Conservation (phyloP, 2,113 vertebrate genomes). For the Syrrhaptes paradoxus region DNA sequence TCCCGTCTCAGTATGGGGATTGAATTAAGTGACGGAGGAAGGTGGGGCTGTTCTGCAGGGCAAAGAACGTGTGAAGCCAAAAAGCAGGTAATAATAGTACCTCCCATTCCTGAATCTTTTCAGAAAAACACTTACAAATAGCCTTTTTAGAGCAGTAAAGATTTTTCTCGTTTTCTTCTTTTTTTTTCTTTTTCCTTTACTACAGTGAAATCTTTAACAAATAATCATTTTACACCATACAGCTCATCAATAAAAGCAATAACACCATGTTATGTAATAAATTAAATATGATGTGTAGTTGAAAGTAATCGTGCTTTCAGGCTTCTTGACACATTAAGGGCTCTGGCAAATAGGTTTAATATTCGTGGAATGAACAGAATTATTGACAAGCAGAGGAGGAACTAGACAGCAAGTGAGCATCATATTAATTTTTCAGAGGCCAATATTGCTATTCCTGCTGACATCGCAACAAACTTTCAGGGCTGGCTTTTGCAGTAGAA, state of each 20-base stretch:
- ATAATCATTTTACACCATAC: conserved; percentile 71
- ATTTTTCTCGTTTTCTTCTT: conserved; percentile 10
- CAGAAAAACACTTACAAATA: conserved; percentile 44
- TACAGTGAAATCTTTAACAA: conserved; percentile 73
- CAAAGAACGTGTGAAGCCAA: conserved; percentile 4
- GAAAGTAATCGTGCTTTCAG: conserved; percentile 63
- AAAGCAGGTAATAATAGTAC: conserved; percentile 37
- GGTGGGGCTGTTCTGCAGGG: conserved; percentile 22
- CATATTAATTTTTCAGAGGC: conserved; percentile 70
- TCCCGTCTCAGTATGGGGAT: conserved; percentile 9
- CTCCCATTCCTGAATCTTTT: conserved; percentile 39
- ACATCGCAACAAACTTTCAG: conserved; percentile 53
- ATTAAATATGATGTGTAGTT: conserved; percentile 74
- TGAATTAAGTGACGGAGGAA: conserved; percentile 31
- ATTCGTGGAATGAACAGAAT: conserved; percentile 61
- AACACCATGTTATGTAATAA: conserved; percentile 70
- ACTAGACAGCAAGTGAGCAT: conserved; percentile 54
- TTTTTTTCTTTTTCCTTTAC: conserved; percentile 22
- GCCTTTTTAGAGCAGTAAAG: conserved; percentile 33
- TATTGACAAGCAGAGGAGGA: conserved; percentile 59
- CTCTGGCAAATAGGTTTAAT: conserved; percentile 60
- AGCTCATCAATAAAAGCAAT: conserved; percentile 75
- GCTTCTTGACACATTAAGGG: conserved; percentile 65
- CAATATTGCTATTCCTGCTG: conserved; percentile 46
- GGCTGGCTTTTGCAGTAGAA: neutral